phyloP scores from a whole-genome alignment of 2,797 vertebrate species.

The Erithacus rubecula region DNA sequence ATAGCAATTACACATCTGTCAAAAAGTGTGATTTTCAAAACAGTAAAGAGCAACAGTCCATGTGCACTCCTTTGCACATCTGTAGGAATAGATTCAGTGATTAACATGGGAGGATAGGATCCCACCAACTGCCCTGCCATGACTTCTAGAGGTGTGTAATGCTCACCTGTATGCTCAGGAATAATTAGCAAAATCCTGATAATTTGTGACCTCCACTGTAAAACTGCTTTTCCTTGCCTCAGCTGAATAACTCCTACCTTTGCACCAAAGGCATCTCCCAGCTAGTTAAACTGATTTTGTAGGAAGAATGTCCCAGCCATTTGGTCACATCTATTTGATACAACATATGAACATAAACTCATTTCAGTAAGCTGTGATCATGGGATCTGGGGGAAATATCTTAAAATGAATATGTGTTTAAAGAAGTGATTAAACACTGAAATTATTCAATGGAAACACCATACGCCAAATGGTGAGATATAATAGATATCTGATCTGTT shows the following conservation, averaged over 20 bases:
- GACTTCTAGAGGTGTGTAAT: not conserved
- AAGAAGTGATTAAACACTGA: constrained; percentile 59
- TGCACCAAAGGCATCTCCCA: not conserved
- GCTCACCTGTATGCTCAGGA: not conserved
- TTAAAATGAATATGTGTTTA: constrained; percentile 65
- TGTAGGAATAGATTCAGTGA: not conserved
- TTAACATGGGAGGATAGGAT: not conserved
- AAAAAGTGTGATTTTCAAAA: constrained; percentile 9
- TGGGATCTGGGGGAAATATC: constrained; percentile 29
- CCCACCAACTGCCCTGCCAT: not conserved
- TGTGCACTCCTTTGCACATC: not conserved
- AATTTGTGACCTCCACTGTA: not conserved
- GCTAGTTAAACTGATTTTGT: not conserved
- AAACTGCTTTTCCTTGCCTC: not conserved
- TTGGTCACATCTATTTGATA: not conserved
- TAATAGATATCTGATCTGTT: constrained; percentile 79
- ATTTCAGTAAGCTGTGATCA: not conserved
- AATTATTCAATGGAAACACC: constrained; percentile 71
- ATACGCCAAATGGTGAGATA: constrained; percentile 70
- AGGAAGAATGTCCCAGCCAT: not conserved
- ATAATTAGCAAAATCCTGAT: not conserved
- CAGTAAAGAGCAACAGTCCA: not conserved
- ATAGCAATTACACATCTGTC: constrained; percentile 28
- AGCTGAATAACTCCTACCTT: not conserved
- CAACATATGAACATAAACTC: not conserved